Base-by-base conservation (phyloP, 2,797 vertebrate genomes). In the Apogon hyalosoma region DNA sequence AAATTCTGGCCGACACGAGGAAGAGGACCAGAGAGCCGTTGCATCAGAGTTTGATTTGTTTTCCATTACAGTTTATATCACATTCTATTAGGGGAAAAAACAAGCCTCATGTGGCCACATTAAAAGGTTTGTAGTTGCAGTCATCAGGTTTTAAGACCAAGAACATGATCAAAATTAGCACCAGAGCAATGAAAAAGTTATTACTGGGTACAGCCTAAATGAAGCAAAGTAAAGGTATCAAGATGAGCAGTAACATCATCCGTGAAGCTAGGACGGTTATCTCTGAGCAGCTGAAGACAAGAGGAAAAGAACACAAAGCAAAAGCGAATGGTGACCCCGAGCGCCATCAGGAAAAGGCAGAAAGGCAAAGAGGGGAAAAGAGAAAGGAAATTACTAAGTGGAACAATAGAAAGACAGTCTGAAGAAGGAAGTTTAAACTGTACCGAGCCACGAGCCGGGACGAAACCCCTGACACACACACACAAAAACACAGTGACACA, bases 371-470 rank as follows among this genome's bases (percentile, higher is more conserved):
- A 67, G 48, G 49, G 73, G 77, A 80, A 87, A 82, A 81, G 62
- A 71, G 75, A 88, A 78, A 89, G 83, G 85, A 90, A 90, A 90
- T 85, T 58, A 77, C 54, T 59, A 71, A 69, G 50, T 21, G 62
- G 66, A 88, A 92, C 87, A 90, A 88, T 82, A 73, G 87, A 87
- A 78, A 86, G 72, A 87, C 63, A 40, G 63, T 66, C 28, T 57
- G 67, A 73, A 88, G 59, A 52, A 69, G 78, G 82, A 89, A 70
- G 83, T 81, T 59, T 80, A 53, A 85, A 85, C 72, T 67, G 79
- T 63, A 87, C 74, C 56, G 40, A 75, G 73, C 79, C 80, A 69
- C 43, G 36, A 78, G 73, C 61, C 65, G 64, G 52, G 69, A 48
- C 63, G 63, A 69, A 75, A 67, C 13, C 55, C 39, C 48, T 6